Conservation (phyloP, 2,113 vertebrate species). For the human (Homo sapiens) region DNA sequence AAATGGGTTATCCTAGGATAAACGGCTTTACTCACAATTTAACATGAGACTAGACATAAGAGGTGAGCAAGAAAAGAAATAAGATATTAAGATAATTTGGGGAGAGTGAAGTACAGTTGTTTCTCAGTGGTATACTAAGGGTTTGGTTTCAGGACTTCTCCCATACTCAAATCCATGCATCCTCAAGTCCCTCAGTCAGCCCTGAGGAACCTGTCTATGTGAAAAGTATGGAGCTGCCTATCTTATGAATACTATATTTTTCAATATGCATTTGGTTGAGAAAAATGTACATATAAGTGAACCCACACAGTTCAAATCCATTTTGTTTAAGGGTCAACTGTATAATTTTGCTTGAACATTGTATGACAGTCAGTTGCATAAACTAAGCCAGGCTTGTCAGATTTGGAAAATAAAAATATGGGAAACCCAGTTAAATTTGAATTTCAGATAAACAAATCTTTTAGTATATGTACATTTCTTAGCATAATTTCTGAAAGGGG, state of each 20-base stretch:
- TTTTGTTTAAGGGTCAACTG: neutral
- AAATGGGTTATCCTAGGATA: neutral
- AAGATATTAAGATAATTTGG: neutral
- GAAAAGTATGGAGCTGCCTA: neutral
- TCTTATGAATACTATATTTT: neutral
- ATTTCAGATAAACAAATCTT: constrained; percentile 25
- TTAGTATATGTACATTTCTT: neutral
- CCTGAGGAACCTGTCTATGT: neutral
- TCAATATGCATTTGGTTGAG: neutral
- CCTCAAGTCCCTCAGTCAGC: neutral
- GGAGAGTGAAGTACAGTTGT: neutral
- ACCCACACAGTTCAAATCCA: neutral
- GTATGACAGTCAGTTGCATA: neutral
- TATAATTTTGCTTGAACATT: neutral
- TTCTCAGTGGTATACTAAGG: neutral
- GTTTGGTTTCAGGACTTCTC: no score
- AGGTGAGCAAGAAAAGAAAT: neutral
- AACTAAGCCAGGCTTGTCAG: neutral
- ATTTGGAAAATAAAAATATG: constrained; percentile 3
- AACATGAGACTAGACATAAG: neutral
- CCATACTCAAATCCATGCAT: no score
- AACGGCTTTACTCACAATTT: neutral
- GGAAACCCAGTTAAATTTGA: neutral
- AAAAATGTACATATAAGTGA: neutral
- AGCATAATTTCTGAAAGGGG: neutral